These are phyloP conservation scores for Perodicticus potto DNA, from an alignment of 2,797 vertebrate species.

Conservation along the genomic window DNA sequence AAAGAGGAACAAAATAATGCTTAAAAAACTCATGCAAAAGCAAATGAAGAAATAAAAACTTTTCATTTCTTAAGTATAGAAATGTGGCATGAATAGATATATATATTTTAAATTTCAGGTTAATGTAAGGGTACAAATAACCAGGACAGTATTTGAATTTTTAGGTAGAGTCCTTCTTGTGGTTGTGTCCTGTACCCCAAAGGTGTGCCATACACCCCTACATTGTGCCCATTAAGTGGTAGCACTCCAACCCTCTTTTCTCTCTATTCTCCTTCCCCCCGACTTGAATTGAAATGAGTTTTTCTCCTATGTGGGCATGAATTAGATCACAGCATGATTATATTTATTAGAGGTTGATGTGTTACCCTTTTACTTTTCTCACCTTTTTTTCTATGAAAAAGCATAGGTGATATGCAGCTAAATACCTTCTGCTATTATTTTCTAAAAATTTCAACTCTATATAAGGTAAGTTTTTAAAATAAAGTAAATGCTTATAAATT, in stretches of 20 bases:
- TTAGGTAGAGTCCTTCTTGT: too few species aligned
- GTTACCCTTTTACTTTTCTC: neutral
- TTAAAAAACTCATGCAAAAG: neutral
- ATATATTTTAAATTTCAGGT: too few species aligned
- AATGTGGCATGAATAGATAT: neutral
- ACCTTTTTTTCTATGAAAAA: constrained; percentile 44
- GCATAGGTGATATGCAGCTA: neutral
- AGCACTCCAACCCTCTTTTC: too few species aligned
- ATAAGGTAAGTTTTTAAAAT: neutral
- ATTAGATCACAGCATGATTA: neutral
- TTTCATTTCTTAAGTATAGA: neutral
- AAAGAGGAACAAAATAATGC: neutral
- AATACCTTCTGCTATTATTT: neutral
- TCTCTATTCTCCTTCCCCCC: too few species aligned
- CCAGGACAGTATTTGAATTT: too few species aligned
- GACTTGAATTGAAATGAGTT: too few species aligned
- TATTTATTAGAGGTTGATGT: neutral
- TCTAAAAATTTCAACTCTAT: neutral
- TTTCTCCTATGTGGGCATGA: too few species aligned
- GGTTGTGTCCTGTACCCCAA: too few species aligned
- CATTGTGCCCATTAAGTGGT: too few species aligned
- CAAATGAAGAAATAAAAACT: constrained; percentile 11
- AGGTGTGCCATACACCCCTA: too few species aligned
- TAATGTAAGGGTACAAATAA: too few species aligned
- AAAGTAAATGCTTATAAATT: neutral